Evolutionary conservation across 1,140 invertebrate genomes (phyloP).

Genomic region (Spodoptera litura): DNA sequence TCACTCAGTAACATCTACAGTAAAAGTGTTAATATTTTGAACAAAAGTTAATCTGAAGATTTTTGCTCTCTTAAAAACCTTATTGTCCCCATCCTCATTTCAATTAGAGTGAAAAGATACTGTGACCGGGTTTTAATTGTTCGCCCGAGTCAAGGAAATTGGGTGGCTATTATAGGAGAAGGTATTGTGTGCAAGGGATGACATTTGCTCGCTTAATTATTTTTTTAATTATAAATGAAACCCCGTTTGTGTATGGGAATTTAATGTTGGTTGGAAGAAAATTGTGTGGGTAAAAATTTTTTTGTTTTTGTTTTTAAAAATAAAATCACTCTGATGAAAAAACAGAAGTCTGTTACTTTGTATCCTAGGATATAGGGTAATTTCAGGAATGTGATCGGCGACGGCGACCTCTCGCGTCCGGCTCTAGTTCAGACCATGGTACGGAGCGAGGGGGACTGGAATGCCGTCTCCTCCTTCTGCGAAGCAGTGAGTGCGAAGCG

Average conservation of each 20-base stretch:
- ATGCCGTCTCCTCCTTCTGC: too few relatives aligned
- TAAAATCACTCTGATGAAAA: too few relatives aligned
- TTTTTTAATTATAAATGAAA: conserved; percentile 29
- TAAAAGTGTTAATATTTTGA: conserved; percentile 39
- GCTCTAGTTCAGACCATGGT: too few relatives aligned
- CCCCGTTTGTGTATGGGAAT: not conserved
- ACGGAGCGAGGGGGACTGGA: too few relatives aligned
- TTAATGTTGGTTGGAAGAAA: conserved; percentile 1
- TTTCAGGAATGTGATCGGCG: too few relatives aligned
- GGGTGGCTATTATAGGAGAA: conserved; percentile 30
- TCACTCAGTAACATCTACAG: not conserved
- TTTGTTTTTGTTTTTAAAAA: not conserved
- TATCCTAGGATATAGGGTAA: too few relatives aligned
- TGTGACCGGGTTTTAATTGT: conserved; percentile 39
- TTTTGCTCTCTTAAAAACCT: conserved; percentile 13
- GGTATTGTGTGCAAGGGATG: conserved; percentile 23
- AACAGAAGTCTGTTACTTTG: too few relatives aligned
- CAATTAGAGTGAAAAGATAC: conserved; percentile 42
- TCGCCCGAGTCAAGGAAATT: conserved; percentile 31
- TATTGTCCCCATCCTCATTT: conserved; percentile 35
- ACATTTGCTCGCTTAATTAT: conserved; percentile 26
- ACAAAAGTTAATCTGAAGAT: conserved; percentile 28
- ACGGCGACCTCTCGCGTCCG: too few relatives aligned
- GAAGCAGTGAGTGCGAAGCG: too few relatives aligned
- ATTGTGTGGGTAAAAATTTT: not conserved